Conservation (phyloP, 2,888 invertebrate species). For the Mycalesis mineus region DNA sequence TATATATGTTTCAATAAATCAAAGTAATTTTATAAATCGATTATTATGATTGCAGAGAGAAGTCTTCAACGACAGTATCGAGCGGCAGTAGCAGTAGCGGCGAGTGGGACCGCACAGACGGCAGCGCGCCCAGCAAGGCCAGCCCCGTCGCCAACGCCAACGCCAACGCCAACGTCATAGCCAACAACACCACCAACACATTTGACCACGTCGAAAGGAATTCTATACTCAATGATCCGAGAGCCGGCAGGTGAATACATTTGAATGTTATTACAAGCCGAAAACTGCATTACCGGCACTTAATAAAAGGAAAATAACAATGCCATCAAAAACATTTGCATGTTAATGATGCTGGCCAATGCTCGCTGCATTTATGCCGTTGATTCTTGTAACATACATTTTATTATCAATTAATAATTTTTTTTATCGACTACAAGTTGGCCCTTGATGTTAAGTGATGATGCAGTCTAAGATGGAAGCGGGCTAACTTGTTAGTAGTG, state of each 20-base stretch:
- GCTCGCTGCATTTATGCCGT: no score
- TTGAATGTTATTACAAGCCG: background rate
- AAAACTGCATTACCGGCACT: background rate
- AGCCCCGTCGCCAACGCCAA: slow-evolving; percentile 24
- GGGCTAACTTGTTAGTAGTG: no score
- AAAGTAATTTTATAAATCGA: no score
- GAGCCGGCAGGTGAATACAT: slow-evolving; percentile 73
- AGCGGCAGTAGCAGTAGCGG: slow-evolving; percentile 60
- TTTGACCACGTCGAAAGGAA: slow-evolving; percentile 84
- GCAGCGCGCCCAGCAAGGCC: slow-evolving; percentile 44
- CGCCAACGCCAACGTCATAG: slow-evolving; percentile 25
- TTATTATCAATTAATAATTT: no score
- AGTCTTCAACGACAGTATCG: slow-evolving; percentile 47
- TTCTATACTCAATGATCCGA: slow-evolving; percentile 81
- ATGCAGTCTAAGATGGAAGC: no score
- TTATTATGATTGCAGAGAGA: slow-evolving; percentile 46
- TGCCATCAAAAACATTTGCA: no score
- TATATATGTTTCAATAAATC: no score
- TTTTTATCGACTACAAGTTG: no score
- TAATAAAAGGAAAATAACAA: no score
- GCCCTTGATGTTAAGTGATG: no score
- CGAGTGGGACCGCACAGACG: slow-evolving; percentile 64
- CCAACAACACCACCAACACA: slow-evolving; percentile 40
- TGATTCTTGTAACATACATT: no score
- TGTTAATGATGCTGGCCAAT: no score